A percentile compares a stretch with the other conserved stretches of the same genome.
Evolutionary conservation across 2,888 invertebrate genomes (phyloP).

Genomic region (Ochropleura leucogaster): DNA sequence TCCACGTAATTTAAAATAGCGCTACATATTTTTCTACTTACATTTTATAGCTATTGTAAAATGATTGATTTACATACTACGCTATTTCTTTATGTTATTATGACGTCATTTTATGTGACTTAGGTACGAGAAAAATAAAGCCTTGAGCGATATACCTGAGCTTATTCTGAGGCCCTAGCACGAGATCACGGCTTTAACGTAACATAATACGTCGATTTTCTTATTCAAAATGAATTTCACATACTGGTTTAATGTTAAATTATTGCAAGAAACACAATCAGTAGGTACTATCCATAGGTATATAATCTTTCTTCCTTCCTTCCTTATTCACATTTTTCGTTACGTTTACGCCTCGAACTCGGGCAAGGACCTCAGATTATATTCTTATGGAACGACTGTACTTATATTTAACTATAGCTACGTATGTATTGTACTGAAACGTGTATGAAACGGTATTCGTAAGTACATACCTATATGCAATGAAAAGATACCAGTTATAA

Average conservation of each 20-base stretch:
- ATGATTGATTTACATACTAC: slow-evolving; percentile 51
- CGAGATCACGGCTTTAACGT: too few species aligned
- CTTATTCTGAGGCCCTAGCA: slow-evolving; percentile 12
- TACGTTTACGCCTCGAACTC: too few species aligned
- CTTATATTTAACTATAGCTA: not conserved
- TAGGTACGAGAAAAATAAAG: slow-evolving; percentile 20
- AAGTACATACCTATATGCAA: not conserved
- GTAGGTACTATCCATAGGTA: too few species aligned
- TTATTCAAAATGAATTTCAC: too few species aligned
- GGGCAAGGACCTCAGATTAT: not conserved
- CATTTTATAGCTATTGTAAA: slow-evolving; percentile 53
- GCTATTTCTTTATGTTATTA: slow-evolving; percentile 46
- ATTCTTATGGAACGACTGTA: slow-evolving; percentile 1
- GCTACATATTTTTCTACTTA: slow-evolving; percentile 34
- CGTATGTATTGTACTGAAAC: not conserved
- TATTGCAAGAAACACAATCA: too few species aligned
- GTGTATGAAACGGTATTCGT: not conserved
- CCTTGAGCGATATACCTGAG: slow-evolving; percentile 12
- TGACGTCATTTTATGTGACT: slow-evolving; percentile 46
- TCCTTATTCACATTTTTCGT: too few species aligned
- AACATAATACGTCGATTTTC: too few species aligned
- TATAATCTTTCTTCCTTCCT: too few species aligned
- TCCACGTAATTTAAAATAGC: slow-evolving; percentile 40
- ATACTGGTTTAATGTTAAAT: too few species aligned
- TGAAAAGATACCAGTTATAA: not conserved